Conservation (phyloP, 2,113 vertebrate genomes). For the Empidonax alnorum region DNA sequence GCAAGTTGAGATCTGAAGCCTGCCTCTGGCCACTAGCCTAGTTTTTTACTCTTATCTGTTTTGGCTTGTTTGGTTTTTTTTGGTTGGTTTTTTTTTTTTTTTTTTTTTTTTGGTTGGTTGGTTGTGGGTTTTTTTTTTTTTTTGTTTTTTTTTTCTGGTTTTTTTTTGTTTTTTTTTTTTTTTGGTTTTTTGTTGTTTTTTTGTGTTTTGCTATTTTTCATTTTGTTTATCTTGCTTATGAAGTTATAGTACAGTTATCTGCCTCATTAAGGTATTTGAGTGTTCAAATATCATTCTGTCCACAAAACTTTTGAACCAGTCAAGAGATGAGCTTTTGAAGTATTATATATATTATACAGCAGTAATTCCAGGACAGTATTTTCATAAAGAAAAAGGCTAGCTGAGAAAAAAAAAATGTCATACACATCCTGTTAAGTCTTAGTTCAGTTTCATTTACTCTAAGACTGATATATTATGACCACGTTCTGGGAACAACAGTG, state of each 20-base stretch:
- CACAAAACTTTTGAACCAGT: background rate
- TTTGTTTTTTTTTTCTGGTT: background rate
- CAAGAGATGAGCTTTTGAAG: background rate
- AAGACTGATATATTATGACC: background rate
- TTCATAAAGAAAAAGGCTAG: background rate
- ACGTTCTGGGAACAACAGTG: background rate
- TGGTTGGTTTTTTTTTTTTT: background rate
- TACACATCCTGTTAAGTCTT: background rate
- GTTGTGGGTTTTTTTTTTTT: background rate
- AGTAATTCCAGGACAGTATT: background rate
- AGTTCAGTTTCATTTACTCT: background rate
- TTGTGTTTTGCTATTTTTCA: background rate
- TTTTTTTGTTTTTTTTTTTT: no score
- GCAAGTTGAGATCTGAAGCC: background rate
- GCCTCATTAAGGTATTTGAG: background rate
- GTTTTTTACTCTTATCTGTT: background rate
- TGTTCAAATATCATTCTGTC: background rate
- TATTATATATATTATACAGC: background rate
- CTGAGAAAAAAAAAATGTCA: background rate
- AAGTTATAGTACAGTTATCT: background rate
- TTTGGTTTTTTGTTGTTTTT: background rate
- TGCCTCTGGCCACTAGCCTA: background rate
- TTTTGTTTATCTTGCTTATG: background rate
- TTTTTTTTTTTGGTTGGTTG: background rate
- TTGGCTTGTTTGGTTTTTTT: background rate